Percentiles rank a stretch among this genome's conserved stretches.
phyloP scores from a whole-genome alignment of 92 coral and sea anemone species.

The Porites lobata region DNA sequence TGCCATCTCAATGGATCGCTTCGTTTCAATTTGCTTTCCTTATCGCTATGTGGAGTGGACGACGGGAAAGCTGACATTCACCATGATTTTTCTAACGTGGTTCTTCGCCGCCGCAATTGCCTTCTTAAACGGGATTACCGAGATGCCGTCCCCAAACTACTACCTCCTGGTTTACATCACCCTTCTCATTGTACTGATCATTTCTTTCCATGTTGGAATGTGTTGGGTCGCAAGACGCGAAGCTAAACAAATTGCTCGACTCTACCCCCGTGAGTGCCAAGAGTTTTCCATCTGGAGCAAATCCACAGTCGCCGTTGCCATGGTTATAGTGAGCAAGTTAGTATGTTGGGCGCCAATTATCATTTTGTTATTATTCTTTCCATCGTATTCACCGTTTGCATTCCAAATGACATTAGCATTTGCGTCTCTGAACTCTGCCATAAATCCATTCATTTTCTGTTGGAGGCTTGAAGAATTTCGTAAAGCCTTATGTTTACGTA shows the following conservation, averaged over 20 bases:
- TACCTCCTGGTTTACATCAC: background rate
- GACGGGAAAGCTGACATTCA: background rate
- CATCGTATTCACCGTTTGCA: background rate
- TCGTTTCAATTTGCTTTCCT: constrained; percentile 14
- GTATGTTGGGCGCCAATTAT: constrained; percentile 17
- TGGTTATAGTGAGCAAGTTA: background rate
- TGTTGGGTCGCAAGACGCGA: constrained; percentile 1
- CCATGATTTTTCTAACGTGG: background rate
- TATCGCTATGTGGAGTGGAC: constrained; percentile 13
- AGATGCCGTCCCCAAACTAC: background rate
- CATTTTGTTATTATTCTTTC: background rate
- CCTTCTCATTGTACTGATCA: background rate
- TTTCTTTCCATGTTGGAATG: constrained; percentile 1
- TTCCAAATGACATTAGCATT: constrained; percentile 1
- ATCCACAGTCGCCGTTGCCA: constrained; percentile 1
- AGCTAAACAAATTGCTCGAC: background rate
- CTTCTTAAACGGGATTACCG: background rate
- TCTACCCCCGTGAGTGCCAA: constrained; percentile 1
- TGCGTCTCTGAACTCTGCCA: background rate
- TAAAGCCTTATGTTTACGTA: background rate
- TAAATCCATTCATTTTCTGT: constrained; percentile 17
- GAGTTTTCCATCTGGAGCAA: constrained; percentile 5
- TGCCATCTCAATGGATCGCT: background rate
- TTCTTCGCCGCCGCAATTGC: background rate
- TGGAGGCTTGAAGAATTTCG: constrained; percentile 10